These are phyloP conservation scores for Empis stercorea DNA, from an alignment of 2,888 invertebrate species.

Conservation along the genomic window DNA sequence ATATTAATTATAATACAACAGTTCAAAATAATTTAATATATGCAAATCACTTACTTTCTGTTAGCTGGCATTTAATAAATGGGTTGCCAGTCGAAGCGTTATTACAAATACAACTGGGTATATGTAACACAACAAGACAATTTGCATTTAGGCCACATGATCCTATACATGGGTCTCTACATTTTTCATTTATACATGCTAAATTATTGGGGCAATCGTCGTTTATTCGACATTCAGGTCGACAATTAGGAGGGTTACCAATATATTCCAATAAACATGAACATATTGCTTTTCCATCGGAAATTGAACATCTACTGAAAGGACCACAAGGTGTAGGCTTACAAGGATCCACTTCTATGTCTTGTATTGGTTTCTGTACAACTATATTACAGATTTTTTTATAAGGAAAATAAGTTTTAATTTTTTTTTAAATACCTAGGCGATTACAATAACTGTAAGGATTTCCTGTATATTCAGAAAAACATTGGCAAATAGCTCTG, in stretches of 20 bases:
- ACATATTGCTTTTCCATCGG: conserved; percentile 48
- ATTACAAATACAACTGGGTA: conserved; percentile 60
- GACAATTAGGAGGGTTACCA: conserved; percentile 58
- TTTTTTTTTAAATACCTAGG: conserved; percentile 22
- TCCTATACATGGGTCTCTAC: conserved; percentile 62
- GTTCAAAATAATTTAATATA: conserved; percentile 4
- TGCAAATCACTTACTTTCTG: conserved; percentile 27
- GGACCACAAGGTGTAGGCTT: conserved; percentile 66
- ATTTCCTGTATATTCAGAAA: conserved; percentile 54
- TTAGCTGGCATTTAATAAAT: conserved; percentile 46
- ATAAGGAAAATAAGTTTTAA: background rate
- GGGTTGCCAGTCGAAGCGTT: conserved; percentile 59
- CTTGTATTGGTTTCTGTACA: conserved; percentile 26
- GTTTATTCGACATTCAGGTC: conserved; percentile 58
- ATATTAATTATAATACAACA: background rate
- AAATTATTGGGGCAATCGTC: conserved; percentile 53
- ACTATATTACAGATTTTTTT: conserved; percentile 42
- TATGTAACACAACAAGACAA: conserved; percentile 62
- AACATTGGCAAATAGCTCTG: conserved; percentile 63
- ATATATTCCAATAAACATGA: conserved; percentile 53
- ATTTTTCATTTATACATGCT: conserved; percentile 60
- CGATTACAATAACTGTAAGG: conserved; percentile 50
- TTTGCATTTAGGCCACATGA: conserved; percentile 62
- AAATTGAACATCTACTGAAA: conserved; percentile 55
- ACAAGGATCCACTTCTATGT: conserved; percentile 43